Conservation (phyloP, 2,797 vertebrate species). For the Morelia viridis region DNA sequence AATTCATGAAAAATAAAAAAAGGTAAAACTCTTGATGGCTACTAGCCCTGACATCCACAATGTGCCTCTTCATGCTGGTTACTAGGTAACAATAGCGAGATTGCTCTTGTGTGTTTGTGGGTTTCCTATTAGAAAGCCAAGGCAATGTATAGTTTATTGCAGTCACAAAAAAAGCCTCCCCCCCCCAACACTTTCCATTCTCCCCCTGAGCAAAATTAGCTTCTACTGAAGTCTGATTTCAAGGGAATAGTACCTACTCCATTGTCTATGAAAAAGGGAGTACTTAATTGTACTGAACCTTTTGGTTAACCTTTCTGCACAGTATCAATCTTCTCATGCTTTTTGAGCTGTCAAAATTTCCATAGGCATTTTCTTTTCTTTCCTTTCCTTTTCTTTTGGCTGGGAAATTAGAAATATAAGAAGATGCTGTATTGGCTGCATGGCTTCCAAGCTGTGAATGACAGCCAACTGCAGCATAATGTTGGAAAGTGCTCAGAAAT, state of each 20-base stretch:
- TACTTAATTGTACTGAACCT: not conserved
- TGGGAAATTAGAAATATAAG: conserved; percentile 3
- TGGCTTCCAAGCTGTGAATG: not conserved
- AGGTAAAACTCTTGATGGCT: not conserved
- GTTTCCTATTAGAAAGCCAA: not conserved
- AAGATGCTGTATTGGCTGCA: not conserved
- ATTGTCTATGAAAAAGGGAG: not conserved
- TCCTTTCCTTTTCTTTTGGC: not conserved
- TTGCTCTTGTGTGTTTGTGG: not conserved
- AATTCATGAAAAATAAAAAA: not conserved
- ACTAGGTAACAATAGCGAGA: not conserved
- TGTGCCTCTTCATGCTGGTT: not conserved
- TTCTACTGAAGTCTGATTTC: not conserved
- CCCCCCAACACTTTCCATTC: not conserved
- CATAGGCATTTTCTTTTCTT: not conserved
- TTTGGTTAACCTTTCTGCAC: not conserved
- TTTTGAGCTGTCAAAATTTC: not conserved
- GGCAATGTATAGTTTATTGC: not conserved
- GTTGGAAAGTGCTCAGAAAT: not conserved
- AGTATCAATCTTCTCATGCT: not conserved
- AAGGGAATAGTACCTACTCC: not conserved
- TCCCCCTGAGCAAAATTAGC: not conserved
- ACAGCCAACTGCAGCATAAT: conserved; percentile 13
- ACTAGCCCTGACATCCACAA: not conserved
- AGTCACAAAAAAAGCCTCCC: not conserved